These are phyloP conservation scores for Ceriagrion tenellum DNA, from an alignment of 2,888 invertebrate genomes.

Conservation along the genomic window DNA sequence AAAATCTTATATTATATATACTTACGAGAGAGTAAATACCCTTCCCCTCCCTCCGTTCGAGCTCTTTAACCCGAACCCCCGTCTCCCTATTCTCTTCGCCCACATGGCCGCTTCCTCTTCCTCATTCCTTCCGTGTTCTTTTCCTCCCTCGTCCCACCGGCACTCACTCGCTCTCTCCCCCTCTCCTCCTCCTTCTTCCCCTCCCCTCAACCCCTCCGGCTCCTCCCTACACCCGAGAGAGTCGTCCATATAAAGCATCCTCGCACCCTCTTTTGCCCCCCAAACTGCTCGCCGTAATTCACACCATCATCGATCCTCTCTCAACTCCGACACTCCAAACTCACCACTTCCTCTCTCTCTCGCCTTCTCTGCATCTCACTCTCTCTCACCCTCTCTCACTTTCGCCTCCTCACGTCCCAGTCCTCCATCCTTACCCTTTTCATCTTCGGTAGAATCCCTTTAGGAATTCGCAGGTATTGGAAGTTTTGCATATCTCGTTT, in stretches of 20 bases:
- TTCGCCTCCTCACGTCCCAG: background rate
- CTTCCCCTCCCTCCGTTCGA: background rate
- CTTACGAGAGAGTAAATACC: background rate
- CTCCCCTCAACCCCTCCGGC: background rate
- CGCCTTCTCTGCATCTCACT: background rate
- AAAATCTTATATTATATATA: too few relatives aligned
- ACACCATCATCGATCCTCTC: conserved; percentile 20
- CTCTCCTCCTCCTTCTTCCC: background rate
- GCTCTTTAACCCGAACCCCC: background rate
- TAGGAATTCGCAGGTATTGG: background rate
- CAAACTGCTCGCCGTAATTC: conserved; percentile 63
- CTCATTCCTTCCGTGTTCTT: background rate
- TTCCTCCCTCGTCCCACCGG: conserved; percentile 4
- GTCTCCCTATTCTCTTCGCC: background rate
- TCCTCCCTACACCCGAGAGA: background rate
- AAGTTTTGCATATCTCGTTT: background rate
- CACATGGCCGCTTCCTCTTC: background rate
- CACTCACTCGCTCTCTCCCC: conserved; percentile 8
- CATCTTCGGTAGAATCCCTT: background rate
- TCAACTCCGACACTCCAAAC: conserved; percentile 5
- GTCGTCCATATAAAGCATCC: conserved; percentile 29
- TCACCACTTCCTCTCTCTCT: conserved; percentile 30
- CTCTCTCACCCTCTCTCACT: too few relatives aligned
- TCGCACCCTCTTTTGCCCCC: conserved; percentile 39
- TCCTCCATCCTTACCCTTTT: background rate